phyloP scores from a whole-genome alignment of 2,797 vertebrate genomes.

The Crenichthys baileyi region DNA sequence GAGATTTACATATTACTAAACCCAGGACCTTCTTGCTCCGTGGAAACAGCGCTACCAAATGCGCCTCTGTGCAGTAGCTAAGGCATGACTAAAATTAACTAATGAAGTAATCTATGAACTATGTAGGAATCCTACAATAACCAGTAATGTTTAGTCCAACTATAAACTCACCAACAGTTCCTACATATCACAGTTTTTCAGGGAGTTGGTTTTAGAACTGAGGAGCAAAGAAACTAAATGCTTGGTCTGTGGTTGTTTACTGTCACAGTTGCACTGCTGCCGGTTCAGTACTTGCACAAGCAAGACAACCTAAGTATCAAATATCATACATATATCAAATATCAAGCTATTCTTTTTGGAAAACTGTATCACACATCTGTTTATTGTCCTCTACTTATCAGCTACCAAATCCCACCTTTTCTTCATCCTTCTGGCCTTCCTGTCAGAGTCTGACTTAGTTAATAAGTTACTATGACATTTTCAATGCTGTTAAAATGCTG shows the following conservation, averaged over 20 bases:
- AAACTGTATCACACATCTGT: not conserved
- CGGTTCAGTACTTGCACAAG: not conserved
- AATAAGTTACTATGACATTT: not conserved
- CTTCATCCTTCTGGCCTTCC: not conserved
- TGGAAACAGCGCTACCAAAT: too few relatives aligned
- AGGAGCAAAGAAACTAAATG: not conserved
- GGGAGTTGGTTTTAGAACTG: not conserved
- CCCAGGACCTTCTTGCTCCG: too few relatives aligned
- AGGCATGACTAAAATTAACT: too few relatives aligned
- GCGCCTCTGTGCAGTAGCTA: too few relatives aligned
- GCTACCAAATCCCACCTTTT: too few relatives aligned
- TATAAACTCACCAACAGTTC: not conserved
- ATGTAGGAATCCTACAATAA: not conserved
- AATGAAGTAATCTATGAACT: too few relatives aligned
- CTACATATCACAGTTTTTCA: not conserved
- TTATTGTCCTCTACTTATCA: not conserved
- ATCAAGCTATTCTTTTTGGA: not conserved
- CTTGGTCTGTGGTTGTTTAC: too few relatives aligned
- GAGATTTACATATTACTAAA: not conserved
- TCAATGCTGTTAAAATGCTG: too few relatives aligned
- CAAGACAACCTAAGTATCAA: not conserved
- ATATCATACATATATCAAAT: not conserved
- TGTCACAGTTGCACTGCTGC: not conserved
- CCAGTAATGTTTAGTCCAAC: not conserved
- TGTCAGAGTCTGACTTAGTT: not conserved